Percentiles rank a stretch among this genome's conserved stretches.
These are phyloP conservation scores for Plodia interpunctella DNA, from an alignment of 1,140 invertebrate species.

Conservation along the genomic window DNA sequence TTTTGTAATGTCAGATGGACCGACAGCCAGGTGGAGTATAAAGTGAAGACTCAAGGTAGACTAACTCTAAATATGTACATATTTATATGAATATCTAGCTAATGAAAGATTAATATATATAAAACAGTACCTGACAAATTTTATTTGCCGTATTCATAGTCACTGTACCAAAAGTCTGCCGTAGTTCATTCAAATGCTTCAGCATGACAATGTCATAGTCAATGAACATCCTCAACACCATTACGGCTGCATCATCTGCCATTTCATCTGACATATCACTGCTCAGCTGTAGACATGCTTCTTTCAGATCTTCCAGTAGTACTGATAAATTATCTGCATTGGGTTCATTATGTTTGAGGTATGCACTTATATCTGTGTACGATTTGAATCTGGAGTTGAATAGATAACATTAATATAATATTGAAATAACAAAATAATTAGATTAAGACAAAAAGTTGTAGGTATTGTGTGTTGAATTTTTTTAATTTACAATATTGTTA, in stretches of 20 bases:
- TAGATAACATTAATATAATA: slow-evolving; percentile 1
- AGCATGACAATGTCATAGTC: slow-evolving; percentile 78
- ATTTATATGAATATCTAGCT: too few relatives aligned
- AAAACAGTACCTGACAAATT: slow-evolving; percentile 72
- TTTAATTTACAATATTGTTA: too few relatives aligned
- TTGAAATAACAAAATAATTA: too few relatives aligned
- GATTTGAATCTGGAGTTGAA: slow-evolving; percentile 54
- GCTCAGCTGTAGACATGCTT: slow-evolving; percentile 51
- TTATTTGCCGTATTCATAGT: slow-evolving; percentile 67
- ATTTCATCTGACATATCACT: slow-evolving; percentile 75
- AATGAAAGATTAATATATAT: neutral
- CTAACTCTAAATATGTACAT: too few relatives aligned
- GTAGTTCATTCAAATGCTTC: slow-evolving; percentile 74
- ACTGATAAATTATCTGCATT: slow-evolving; percentile 28
- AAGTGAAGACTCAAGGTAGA: too few relatives aligned
- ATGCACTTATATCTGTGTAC: slow-evolving; percentile 50
- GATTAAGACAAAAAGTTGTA: too few relatives aligned
- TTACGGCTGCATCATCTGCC: slow-evolving; percentile 80
- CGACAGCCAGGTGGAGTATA: too few relatives aligned
- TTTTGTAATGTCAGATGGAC: too few relatives aligned
- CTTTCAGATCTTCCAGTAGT: slow-evolving; percentile 45
- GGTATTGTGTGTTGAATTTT: too few relatives aligned
- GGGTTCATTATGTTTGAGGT: slow-evolving; percentile 55
- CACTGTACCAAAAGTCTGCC: slow-evolving; percentile 77
- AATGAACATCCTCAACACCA: slow-evolving; percentile 80